phyloP scores from a whole-genome alignment of 2,797 vertebrate genomes.

The Luscinia luscinia region DNA sequence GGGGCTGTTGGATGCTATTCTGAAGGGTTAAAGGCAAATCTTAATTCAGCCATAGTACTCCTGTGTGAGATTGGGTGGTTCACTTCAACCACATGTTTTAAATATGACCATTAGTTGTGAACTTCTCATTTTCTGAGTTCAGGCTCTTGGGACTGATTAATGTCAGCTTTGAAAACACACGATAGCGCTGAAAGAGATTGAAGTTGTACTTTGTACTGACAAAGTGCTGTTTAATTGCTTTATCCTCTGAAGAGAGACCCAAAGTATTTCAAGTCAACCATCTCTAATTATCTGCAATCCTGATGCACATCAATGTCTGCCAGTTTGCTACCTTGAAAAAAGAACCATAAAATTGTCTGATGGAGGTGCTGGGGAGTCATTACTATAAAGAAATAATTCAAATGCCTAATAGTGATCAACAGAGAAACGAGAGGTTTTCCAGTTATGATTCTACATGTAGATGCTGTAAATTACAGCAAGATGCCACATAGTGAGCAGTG shows the following conservation, averaged over 20 bases:
- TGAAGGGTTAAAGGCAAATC: background rate
- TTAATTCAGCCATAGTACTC: background rate
- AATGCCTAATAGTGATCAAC: background rate
- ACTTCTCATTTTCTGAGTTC: conserved; percentile 52
- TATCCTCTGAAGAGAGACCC: conserved; percentile 57
- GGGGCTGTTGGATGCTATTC: background rate
- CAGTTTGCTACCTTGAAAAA: background rate
- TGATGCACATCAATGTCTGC: background rate
- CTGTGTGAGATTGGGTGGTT: background rate
- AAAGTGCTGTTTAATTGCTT: conserved; percentile 65
- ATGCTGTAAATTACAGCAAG: background rate
- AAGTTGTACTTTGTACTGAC: conserved; percentile 64
- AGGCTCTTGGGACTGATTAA: conserved; percentile 44
- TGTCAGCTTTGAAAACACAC: conserved; percentile 61
- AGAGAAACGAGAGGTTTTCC: background rate
- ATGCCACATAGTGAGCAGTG: background rate
- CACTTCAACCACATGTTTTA: background rate
- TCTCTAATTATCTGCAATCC: conserved; percentile 25
- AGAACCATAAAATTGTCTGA: background rate
- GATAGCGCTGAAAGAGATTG: conserved; percentile 53
- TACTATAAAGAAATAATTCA: background rate
- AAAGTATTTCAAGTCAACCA: conserved; percentile 44
- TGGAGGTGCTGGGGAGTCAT: background rate
- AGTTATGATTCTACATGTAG: background rate
- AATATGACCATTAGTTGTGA: conserved; percentile 40